A percentile compares a stretch with the other conserved stretches of the same genome.
These are phyloP conservation scores for Phodopus roborovskii DNA, from an alignment of 2,113 vertebrate species.

Conservation along the genomic window DNA sequence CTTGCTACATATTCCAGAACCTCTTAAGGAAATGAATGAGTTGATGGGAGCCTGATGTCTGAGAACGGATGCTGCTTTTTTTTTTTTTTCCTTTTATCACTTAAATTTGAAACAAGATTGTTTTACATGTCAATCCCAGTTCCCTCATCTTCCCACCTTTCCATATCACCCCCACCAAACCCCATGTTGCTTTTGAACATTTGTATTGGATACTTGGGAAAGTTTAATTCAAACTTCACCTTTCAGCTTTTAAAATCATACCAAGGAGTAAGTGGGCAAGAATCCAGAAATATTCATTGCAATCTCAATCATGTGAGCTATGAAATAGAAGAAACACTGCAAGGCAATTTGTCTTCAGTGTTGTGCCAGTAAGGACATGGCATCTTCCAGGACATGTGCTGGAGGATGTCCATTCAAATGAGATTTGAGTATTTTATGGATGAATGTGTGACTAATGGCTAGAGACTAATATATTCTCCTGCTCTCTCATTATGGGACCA, in stretches of 20 bases:
- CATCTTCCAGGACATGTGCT: slow-evolving; percentile 14
- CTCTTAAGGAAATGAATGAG: not conserved
- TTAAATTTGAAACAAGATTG: too few relatives aligned
- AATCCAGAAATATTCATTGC: slow-evolving; percentile 72
- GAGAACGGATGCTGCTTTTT: not conserved
- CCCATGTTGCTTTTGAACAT: not conserved
- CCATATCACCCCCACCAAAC: too few relatives aligned
- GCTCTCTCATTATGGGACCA: slow-evolving; percentile 47
- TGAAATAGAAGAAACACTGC: not conserved
- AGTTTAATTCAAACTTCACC: slow-evolving; percentile 25
- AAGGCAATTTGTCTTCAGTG: slow-evolving; percentile 29
- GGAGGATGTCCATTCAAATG: slow-evolving; percentile 53
- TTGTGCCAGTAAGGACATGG: not conserved
- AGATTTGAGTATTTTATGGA: slow-evolving; percentile 50
- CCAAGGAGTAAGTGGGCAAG: slow-evolving; percentile 44
- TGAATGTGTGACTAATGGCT: slow-evolving; percentile 72
- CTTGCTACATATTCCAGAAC: not conserved
- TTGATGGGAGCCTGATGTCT: not conserved
- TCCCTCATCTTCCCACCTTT: too few relatives aligned
- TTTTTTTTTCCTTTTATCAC: too few relatives aligned
- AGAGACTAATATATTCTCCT: slow-evolving; percentile 56
- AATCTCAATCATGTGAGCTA: slow-evolving; percentile 58
- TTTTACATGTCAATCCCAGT: too few relatives aligned
- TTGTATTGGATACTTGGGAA: slow-evolving; percentile 16
- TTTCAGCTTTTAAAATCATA: slow-evolving; percentile 40